phyloP scores from a whole-genome alignment of 2,797 vertebrate genomes.

The Amblyraja radiata region DNA sequence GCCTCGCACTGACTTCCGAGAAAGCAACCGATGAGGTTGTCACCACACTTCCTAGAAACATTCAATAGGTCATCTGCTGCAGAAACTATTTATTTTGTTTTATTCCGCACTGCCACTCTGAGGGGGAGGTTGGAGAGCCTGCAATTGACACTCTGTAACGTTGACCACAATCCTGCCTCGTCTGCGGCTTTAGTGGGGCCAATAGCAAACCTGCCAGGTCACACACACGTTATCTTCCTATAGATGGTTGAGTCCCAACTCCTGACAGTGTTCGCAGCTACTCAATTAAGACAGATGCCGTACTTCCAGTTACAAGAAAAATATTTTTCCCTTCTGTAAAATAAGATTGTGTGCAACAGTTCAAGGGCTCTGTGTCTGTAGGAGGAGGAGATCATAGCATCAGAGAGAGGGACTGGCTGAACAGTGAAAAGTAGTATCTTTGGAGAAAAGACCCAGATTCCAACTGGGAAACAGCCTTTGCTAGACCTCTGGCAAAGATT shows the following conservation, averaged over 20 bases:
- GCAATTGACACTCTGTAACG: neutral
- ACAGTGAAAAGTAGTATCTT: neutral
- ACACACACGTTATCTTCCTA: neutral
- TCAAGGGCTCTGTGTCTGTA: neutral
- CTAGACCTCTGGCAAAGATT: neutral
- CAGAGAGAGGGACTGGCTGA: neutral
- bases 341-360: neutral
- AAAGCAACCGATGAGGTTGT: constrained; percentile 71
- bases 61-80: constrained; percentile 73
- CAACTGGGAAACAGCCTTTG: neutral
- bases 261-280: neutral
- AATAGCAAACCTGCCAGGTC: neutral
- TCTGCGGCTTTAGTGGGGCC: neutral
- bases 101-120: neutral
- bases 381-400: neutral
- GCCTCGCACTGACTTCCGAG: constrained; percentile 63
- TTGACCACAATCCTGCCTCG: neutral
- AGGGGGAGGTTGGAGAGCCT: neutral
- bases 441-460: neutral
- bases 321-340: constrained; percentile 1
- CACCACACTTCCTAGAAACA: constrained; percentile 71
- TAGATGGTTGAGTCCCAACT: neutral
- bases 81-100: constrained; percentile 44
- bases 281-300: neutral
- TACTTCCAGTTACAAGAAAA: neutral